Evolutionary conservation across 2,113 vertebrate genomes (phyloP), one percentile per base, ranked within the genome.

Genomic region (Felis chaus): DNA sequence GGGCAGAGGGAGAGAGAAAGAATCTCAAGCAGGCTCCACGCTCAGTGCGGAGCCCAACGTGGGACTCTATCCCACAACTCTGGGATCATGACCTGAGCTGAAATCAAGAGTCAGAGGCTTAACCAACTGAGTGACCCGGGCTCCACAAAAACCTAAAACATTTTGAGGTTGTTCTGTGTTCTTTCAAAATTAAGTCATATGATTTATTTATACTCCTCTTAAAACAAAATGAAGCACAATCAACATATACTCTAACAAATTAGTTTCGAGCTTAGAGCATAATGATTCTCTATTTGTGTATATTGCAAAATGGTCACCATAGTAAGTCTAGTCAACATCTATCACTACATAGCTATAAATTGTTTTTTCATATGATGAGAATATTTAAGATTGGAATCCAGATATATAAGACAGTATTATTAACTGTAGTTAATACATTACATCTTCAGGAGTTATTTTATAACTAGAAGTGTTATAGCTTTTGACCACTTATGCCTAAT

Each of bases 101-200:
- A 61, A 25, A 61, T 61, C 19, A 61, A 61, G 57, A 61, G 21
- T 10, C 57, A 61, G 21, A 61, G 21, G 57, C 16, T 61, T 61
- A 61, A 61, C 57, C 23, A 21, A 61, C 57, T 61, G 57, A 61
- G 7, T 7, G 21, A 61, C 57, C 57, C 57, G 25, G 57, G 2
- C 21, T 23, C 57, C 21, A 61, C 57, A 61, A 6, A 61, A 61
- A 73, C 16, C 11, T 84, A 68, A 83, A 88, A 68, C 84, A 69
- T 55, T 78, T 73, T 78, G 13, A 63, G 13, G 2, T 79, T 85
- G 8, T 55, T 6, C 4, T n/a, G 0, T 18, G 31, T 7, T 31
- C 8, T 95, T 84, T 65, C 71, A 74, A 83, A 39, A 85, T 82
- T 89, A 48, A 79, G 45, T 86, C 50, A 57, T 71, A 57, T 78